A percentile compares a stretch with the other conserved stretches of the same genome.
These are phyloP conservation scores for Corythornis vintsioides DNA, from an alignment of 2,113 vertebrate species.

Conservation along the genomic window DNA sequence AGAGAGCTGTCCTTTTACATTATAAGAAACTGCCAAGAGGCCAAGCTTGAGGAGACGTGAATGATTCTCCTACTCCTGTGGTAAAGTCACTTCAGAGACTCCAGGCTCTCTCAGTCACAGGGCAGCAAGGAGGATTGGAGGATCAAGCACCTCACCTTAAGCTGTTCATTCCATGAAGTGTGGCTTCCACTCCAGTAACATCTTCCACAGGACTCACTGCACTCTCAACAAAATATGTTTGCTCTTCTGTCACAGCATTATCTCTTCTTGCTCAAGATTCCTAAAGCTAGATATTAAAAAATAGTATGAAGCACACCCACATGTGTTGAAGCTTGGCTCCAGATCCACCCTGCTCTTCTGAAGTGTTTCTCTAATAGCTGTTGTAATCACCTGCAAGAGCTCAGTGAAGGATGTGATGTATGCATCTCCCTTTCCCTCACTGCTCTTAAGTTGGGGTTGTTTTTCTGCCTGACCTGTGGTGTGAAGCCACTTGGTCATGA, in stretches of 20 bases:
- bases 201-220: neutral
- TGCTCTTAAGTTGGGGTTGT: neutral
- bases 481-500: neutral
- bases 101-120: neutral
- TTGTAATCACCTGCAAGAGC: neutral
- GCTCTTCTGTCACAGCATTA: neutral
- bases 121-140: neutral
- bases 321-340: neutral
- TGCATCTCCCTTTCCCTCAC: neutral
- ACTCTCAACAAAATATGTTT: neutral
- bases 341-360: neutral
- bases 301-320: neutral
- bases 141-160: neutral
- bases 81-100: neutral
- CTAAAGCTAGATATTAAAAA: neutral
- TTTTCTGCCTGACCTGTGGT: neutral
- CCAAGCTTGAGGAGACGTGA: neutral
- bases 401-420: neutral
- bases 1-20: neutral
- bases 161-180: neutral
- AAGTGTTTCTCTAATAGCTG: neutral
- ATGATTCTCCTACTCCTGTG: neutral
- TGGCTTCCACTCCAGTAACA: neutral
- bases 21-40: neutral
- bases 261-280: constrained; percentile 4